Percentiles rank a stretch among this genome's conserved stretches.
Evolutionary conservation across 2,113 vertebrate species (phyloP).

Genomic region (Thalassoma bifasciatum): DNA sequence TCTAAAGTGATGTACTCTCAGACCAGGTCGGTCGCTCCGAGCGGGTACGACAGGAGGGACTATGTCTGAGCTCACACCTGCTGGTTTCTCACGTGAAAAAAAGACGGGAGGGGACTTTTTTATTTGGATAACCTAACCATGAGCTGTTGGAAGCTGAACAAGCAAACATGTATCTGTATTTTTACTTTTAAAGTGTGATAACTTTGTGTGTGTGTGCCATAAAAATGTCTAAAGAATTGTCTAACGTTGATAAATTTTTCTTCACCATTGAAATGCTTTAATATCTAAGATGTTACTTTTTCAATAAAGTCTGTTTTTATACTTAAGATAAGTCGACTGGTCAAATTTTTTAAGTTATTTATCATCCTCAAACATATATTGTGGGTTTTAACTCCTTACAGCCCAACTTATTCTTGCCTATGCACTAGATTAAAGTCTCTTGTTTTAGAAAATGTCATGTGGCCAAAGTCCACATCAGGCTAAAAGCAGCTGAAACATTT

Average conservation of each 20-base stretch:
- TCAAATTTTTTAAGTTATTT: not conserved
- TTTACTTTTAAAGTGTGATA: not conserved
- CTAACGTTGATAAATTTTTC: no score
- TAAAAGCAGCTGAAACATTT: no score
- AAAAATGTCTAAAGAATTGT: no score
- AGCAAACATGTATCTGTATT: not conserved
- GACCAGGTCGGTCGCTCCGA: slow-evolving; percentile 79
- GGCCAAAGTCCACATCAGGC: no score
- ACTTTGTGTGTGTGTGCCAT: not conserved
- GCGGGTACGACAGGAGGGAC: slow-evolving; percentile 84
- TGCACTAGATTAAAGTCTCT: no score
- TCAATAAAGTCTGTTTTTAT: slow-evolving; percentile 16
- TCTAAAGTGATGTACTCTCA: slow-evolving; percentile 85
- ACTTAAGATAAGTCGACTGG: no score
- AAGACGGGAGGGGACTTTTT: not conserved
- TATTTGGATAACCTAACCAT: not conserved
- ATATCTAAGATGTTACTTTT: not conserved
- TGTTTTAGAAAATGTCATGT: no score
- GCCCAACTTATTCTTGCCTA: no score
- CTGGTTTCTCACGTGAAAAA: not conserved
- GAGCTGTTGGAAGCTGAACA: slow-evolving; percentile 10
- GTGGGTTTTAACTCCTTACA: no score
- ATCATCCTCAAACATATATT: no score
- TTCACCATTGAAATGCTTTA: not conserved
- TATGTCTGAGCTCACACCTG: slow-evolving; percentile 86